Percentiles rank a stretch among this genome's conserved stretches.
phyloP scores from a whole-genome alignment of 2,888 invertebrate genomes.

The Eustalomyia histrio region DNA sequence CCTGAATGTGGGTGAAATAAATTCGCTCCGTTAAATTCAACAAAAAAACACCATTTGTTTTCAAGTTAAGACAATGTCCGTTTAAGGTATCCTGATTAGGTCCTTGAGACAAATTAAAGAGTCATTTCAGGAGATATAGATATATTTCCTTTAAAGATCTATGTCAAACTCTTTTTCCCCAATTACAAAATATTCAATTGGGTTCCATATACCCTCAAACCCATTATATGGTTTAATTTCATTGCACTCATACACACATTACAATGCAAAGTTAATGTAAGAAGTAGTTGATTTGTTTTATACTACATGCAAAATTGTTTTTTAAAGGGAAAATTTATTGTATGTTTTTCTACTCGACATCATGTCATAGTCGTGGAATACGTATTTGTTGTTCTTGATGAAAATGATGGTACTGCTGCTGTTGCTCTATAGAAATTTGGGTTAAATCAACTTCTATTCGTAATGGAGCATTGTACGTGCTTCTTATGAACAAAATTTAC shows the following conservation, averaged over 20 bases:
- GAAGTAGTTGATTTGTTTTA: conserved; percentile 57
- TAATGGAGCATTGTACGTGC: conserved; percentile 62
- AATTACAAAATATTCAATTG: too few relatives aligned
- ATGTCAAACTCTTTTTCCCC: background rate
- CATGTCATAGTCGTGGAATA: conserved; percentile 28
- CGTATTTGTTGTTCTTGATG: conserved; percentile 25
- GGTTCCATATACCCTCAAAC: background rate
- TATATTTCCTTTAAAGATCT: too few relatives aligned
- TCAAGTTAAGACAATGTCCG: too few relatives aligned
- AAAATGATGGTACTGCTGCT: background rate
- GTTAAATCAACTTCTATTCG: conserved; percentile 62
- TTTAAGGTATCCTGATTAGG: too few relatives aligned
- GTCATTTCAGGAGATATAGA: too few relatives aligned
- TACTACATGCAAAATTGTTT: conserved; percentile 1
- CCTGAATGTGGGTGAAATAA: too few relatives aligned
- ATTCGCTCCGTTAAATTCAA: too few relatives aligned
- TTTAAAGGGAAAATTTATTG: conserved; percentile 27
- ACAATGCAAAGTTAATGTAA: conserved; percentile 42
- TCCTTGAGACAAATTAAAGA: too few relatives aligned
- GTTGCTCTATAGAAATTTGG: conserved; percentile 39
- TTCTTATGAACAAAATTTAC: conserved; percentile 57
- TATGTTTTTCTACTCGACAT: conserved; percentile 28
- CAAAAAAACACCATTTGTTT: too few relatives aligned
- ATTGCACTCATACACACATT: conserved; percentile 25
- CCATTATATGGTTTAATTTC: conserved; percentile 26